phyloP scores from a whole-genome alignment of 2,888 invertebrate species.

The Halocaridina rubra region DNA sequence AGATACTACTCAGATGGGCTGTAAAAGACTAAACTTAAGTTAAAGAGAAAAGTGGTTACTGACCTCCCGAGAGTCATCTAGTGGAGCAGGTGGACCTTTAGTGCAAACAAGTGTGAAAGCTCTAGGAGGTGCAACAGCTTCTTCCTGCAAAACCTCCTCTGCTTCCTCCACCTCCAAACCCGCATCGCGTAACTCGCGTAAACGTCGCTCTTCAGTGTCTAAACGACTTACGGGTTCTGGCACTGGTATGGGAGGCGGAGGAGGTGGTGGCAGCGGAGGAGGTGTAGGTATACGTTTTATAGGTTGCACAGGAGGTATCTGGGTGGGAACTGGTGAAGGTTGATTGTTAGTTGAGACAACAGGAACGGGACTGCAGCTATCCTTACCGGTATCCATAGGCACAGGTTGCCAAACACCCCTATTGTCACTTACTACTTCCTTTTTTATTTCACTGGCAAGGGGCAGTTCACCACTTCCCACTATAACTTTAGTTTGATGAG shows the following conservation, averaged over 20 bases:
- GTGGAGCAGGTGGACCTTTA: conserved; percentile 62
- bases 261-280: conserved; percentile 27
- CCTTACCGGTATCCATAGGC: conserved; percentile 21
- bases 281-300: conserved; percentile 1
- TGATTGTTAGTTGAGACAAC: background rate
- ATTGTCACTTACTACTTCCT: conserved; percentile 16
- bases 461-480: conserved; percentile 35
- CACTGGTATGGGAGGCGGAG: conserved; percentile 36
- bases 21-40: no score
- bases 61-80: conserved; percentile 55
- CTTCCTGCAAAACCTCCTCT: conserved; percentile 55
- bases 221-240: conserved; percentile 55
- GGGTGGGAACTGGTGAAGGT: conserved; percentile 1
- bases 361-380: conserved; percentile 10
- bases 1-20: no score
- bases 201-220: conserved; percentile 47
- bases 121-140: conserved; percentile 44
- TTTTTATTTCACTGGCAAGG: conserved; percentile 32
- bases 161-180: conserved; percentile 60
- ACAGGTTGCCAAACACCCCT: conserved; percentile 50
- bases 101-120: conserved; percentile 34
- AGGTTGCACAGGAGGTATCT: background rate
- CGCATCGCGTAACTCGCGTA: conserved; percentile 51
- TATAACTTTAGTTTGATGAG: conserved; percentile 34
- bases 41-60: no score